Base-by-base conservation (phyloP, 2,888 invertebrate genomes). In the Peribatodes rhomboidaria region DNA sequence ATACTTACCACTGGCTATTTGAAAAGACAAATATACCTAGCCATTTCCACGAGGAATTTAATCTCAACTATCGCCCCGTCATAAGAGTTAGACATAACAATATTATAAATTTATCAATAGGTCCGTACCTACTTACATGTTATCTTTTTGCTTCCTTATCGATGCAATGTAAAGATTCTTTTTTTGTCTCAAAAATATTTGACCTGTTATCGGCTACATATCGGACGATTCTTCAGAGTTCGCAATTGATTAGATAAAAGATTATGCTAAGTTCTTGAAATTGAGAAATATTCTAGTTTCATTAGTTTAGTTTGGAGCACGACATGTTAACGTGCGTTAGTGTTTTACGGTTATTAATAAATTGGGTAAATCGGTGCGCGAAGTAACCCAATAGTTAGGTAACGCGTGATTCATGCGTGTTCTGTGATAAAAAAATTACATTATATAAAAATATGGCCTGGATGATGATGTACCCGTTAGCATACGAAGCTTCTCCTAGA, bases 81-180 rank as follows among this genome's bases (percentile, higher is more conserved):
- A 4, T 27, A 27, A 2, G 27, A 41, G 41, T 7, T 37, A 41
- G 16, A 41, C 41, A 41, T 41, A 18, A 41, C 41, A 41, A 41
- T 41, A 16, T 41, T 41, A 41, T 9, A 16, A 41, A 41, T 41
- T 8, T 14, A 16, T 41, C 14, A 39, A 6, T 39, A 41, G 4
- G 16, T 18, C 18, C 1, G 8, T n/a, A n/a, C n/a, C n/a, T n/a
- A n/a, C n/a, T n/a, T 2, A 20, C 9, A 16, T 11, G 42, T 33
- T 33, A 16, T 27, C 16, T 10, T 20, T 20, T 56, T 33, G 63
- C 47, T 60, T 58, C n/a, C 8, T 49, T 61, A 65, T 69, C 67
- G 55, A 63, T 53, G 61, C 67, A 74, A 33, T 76, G 72, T 72
- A 75, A 77, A 66, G 67, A 70, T 70, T 65, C n/a, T n/a, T n/a